Evolutionary conservation across 1,140 invertebrate species (phyloP).

Genomic region (Steinernema khuongi): DNA sequence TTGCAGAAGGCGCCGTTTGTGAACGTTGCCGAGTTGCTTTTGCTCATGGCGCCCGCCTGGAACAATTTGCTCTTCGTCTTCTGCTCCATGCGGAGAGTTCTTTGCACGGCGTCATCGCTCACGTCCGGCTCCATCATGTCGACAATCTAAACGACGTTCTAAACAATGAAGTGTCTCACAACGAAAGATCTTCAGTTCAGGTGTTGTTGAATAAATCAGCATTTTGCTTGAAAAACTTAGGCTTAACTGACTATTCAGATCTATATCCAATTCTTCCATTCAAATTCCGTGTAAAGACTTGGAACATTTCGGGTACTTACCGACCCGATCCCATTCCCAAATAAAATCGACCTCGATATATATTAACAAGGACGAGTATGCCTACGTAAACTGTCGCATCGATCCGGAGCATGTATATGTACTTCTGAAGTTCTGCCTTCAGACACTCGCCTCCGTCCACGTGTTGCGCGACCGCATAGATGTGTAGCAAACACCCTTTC

Average conservation of each 20-base stretch:
- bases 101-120: slow-evolving; percentile 87
- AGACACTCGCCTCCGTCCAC: slow-evolving; percentile 79
- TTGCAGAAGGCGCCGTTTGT: slow-evolving; percentile 37
- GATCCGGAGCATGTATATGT: slow-evolving; percentile 57
- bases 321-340: too few relatives aligned
- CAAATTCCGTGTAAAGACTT: too few relatives aligned
- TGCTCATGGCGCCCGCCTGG: slow-evolving; percentile 20
- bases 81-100: slow-evolving; percentile 97
- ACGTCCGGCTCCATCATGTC: slow-evolving; percentile 54
- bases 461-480: slow-evolving; percentile 91
- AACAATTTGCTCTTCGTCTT: slow-evolving; percentile 84
- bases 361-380: not conserved
- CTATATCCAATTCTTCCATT: not conserved
- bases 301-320: too few relatives aligned
- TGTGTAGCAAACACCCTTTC: slow-evolving; percentile 95
- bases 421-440: slow-evolving; percentile 56
- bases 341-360: too few relatives aligned
- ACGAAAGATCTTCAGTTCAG: too few relatives aligned
- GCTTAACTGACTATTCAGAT: not conserved
- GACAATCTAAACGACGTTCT: slow-evolving; percentile 41
- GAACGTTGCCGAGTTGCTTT: slow-evolving; percentile 34
- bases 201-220: too few relatives aligned
- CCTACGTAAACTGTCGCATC: slow-evolving; percentile 55
- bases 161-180: too few relatives aligned
- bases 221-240: slow-evolving; percentile 15